phyloP scores from a whole-genome alignment of 2,797 vertebrate species.

The Vespertilio murinus region DNA sequence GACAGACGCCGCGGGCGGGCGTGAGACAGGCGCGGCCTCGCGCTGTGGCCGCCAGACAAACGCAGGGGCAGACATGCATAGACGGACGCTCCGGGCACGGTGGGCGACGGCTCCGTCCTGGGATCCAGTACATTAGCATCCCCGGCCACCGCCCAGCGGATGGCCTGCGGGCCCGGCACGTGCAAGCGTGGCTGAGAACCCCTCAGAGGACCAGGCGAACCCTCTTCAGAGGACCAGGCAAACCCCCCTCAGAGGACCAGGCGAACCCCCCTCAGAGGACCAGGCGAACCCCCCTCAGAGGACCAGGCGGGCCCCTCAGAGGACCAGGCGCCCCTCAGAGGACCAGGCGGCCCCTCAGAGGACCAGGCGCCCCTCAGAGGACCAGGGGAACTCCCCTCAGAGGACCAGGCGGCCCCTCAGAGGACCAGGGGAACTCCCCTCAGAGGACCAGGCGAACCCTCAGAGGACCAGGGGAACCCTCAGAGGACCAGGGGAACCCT shows the following conservation, averaged over 20 bases:
- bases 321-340: not conserved
- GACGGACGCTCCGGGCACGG: not conserved
- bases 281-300: not conserved
- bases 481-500: no score
- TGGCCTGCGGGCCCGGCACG: not conserved
- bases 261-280: not conserved
- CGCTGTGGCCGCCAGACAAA: no score
- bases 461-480: no score
- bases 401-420: not conserved
- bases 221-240: no score
- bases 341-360: not conserved
- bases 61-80: not conserved
- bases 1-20: conserved; percentile 11
- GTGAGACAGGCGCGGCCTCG: conserved; percentile 12
- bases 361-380: not conserved
- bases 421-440: no score
- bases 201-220: not conserved
- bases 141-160: not conserved
- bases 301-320: not conserved
- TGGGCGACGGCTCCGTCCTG: not conserved
- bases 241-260: not conserved
- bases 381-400: not conserved
- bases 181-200: not conserved
- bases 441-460: no score
- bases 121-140: not conserved